phyloP scores from a whole-genome alignment of 2,797 vertebrate species.

The Ibycter americanus region DNA sequence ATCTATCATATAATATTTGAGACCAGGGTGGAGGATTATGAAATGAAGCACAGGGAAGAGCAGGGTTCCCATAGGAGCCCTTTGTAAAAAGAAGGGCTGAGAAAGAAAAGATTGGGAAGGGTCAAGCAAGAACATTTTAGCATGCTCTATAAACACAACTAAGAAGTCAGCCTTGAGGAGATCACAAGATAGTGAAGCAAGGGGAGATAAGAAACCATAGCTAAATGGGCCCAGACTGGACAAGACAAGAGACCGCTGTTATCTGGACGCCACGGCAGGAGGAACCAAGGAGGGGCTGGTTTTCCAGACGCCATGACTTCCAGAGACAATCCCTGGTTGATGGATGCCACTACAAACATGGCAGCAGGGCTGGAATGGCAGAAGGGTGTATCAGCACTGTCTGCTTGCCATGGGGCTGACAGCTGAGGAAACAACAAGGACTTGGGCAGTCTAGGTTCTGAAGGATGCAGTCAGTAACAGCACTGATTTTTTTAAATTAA shows the following conservation, averaged over 20 bases:
- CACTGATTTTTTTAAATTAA: not conserved
- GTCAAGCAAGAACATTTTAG: not conserved
- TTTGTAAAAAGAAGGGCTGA: not conserved
- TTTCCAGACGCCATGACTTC: not conserved
- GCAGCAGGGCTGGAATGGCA: not conserved
- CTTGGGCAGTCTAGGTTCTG: not conserved
- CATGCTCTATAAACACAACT: not conserved
- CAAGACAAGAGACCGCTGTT: not conserved
- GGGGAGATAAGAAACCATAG: not conserved
- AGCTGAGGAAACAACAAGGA: accelerated
- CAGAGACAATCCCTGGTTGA: not conserved
- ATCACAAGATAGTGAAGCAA: not conserved
- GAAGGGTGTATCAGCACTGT: not conserved
- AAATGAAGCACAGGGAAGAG: not conserved
- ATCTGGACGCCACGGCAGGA: not conserved
- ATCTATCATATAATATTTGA: not conserved
- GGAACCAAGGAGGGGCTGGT: not conserved
- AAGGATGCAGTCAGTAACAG: not conserved
- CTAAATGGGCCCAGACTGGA: not conserved
- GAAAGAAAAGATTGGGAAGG: not conserved
- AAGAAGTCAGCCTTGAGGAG: not conserved
- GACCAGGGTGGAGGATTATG: not conserved
- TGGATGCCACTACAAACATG: accelerated
- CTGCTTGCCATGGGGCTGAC: not conserved
- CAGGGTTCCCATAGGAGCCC: not conserved